phyloP scores from a whole-genome alignment of 37 sponge, comb jelly and placozoan species.

The Theonella swinhoei region DNA sequence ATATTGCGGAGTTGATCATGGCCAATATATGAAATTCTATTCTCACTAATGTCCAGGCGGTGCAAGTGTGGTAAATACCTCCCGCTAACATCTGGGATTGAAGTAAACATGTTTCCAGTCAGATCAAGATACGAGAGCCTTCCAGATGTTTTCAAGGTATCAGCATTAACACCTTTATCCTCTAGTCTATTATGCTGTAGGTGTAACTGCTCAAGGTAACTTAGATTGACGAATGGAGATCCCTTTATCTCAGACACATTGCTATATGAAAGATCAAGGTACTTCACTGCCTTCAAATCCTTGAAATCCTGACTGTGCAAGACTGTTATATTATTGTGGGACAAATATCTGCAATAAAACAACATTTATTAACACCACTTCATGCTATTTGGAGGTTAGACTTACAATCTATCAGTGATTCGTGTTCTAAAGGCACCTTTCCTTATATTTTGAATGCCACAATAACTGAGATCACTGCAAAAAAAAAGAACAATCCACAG shows the following conservation, averaged over 20 bases:
- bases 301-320: constrained; percentile 24
- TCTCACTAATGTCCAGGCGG: background rate
- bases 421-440: constrained; percentile 15
- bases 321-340: constrained; percentile 21
- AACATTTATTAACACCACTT: background rate
- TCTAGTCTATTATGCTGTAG: background rate
- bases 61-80: constrained; percentile 6
- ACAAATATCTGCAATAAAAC: constrained; percentile 3
- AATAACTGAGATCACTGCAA: constrained; percentile 28
- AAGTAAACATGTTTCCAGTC: background rate
- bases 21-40: constrained; percentile 2
- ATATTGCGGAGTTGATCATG: background rate
- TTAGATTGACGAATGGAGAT: background rate
- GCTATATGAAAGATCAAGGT: constrained; percentile 1
- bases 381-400: too few relatives aligned
- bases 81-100: constrained; percentile 23
- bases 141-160: background rate
- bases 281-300: background rate
- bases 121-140: constrained; percentile 20
- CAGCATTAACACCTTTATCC: background rate
- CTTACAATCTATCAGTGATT: constrained; percentile 22
- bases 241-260: background rate
- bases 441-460: constrained; percentile 36
- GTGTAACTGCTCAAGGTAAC: background rate
- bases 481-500: too few relatives aligned